Base-by-base conservation (phyloP, 2,113 vertebrate species). In the Paraplagusia blochii region DNA sequence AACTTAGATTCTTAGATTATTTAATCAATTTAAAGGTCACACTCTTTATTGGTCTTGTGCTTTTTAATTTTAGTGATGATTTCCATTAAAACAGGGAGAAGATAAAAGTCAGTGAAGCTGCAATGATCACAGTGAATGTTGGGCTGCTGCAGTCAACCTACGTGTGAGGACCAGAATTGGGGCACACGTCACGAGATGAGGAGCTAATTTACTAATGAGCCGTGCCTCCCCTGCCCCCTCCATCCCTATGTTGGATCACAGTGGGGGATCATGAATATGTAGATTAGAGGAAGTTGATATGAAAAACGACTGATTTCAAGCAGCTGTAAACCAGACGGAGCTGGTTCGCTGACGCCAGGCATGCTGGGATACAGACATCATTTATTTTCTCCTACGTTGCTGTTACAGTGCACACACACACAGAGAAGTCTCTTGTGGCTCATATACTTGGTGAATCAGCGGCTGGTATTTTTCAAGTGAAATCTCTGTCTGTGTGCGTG, bases 211-310 rank as follows among this genome's bases (percentile, higher is more conserved):
- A 45, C 56, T 68, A 78, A 77, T 29, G 49, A 68, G 58, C 10
- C 1, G 38, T 40, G 38, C 10, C 12, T 8, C 10, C 49, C 71
- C 48, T 2, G 48, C 48, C 43, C 69, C 59, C 42, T 35, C 33
- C 42, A 70, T 66, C 59, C 72, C 2, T 42, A 29, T 29, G 22
- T 64, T 33, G 36, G 53, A 6, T 42, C 57, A 0, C 76, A 76
- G 74, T 44, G 47, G 79, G 79, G 66, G 42, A 22, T 19, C 58
- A 81, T 87, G 63, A 86, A 86, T 85, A 85, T 86, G 83, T 74
- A 80, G 74, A 82, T 75, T 14, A 48, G 5, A 49, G 49, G 66
- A 73, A 54, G 58, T 66, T 50, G 11, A 19, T 14, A 22, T 69
- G 61, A 66, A 81, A 53, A 66, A 66, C 11, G 15, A 18, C 19